Conservation (phyloP, 2,888 invertebrate species). For the Netelia melanura region DNA sequence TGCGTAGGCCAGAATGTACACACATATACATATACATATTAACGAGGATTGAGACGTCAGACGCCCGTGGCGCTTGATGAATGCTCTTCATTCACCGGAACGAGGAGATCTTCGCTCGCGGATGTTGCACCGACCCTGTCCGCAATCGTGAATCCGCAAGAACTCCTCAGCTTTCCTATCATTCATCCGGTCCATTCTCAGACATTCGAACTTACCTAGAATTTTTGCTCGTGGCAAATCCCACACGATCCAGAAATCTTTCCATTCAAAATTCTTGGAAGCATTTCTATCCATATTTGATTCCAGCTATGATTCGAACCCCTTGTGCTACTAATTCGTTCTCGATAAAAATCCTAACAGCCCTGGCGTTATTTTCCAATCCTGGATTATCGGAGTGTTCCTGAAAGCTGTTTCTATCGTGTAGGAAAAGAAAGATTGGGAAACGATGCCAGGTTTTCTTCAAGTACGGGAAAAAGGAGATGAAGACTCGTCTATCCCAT, state of each 20-base stretch:
- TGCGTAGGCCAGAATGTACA: constrained; percentile 63
- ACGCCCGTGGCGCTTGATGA: constrained; percentile 84
- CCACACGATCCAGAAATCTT: no score
- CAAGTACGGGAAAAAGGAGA: constrained; percentile 37
- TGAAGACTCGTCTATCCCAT: constrained; percentile 22
- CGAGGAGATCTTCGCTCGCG: constrained; percentile 80
- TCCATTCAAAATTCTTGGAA: no score
- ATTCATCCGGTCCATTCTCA: constrained; percentile 1
- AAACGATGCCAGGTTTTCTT: constrained; percentile 44
- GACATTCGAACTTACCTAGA: not conserved
- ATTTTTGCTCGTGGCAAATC: no score
- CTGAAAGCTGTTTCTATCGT: not conserved
- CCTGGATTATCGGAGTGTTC: constrained; percentile 13
- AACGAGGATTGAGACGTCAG: constrained; percentile 84
- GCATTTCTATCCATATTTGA: not conserved
- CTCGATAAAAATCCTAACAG: not conserved
- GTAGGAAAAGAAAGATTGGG: not conserved
- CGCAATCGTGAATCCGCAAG: constrained; percentile 38
- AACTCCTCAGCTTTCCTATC: constrained; percentile 22
- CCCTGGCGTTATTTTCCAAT: constrained; percentile 19
- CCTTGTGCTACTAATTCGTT: not conserved
- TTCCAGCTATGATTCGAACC: not conserved
- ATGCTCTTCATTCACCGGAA: constrained; percentile 82
- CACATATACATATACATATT: constrained; percentile 78
- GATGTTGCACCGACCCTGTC: constrained; percentile 73